These are phyloP conservation scores for Patiria miniata DNA, from an alignment of 35 echinoderm and acorn worm genomes.

Conservation along the genomic window DNA sequence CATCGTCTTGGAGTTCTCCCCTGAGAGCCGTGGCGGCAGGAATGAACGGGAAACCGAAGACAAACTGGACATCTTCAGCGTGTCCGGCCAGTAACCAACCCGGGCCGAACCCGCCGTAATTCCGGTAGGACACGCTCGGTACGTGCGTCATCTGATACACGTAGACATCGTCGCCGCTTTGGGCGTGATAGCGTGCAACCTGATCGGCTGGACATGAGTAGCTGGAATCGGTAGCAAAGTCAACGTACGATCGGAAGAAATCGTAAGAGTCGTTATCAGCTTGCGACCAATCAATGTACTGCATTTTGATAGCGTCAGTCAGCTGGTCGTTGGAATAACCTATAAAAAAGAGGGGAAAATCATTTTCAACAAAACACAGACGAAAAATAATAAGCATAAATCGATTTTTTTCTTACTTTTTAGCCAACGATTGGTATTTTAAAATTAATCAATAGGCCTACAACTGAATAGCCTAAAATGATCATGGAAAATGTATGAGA, in stretches of 20 bases:
- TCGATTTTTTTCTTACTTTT: no score
- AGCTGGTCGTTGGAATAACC: background rate
- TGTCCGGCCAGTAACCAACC: conserved; percentile 56
- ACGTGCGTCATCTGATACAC: conserved; percentile 60
- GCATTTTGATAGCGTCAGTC: conserved; percentile 32
- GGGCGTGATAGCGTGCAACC: conserved; percentile 42
- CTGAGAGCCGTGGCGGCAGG: background rate
- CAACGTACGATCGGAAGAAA: conserved; percentile 57
- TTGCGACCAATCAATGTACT: conserved; percentile 71
- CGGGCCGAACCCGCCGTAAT: background rate
- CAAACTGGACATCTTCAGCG: conserved; percentile 59
- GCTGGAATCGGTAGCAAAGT: conserved; percentile 44
- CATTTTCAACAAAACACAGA: no score
- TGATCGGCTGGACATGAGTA: conserved; percentile 52
- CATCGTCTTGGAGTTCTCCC: conserved; percentile 35
- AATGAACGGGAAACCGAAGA: conserved; percentile 57
- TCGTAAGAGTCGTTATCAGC: conserved; percentile 55
- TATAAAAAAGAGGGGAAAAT: background rate
- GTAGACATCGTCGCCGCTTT: conserved; percentile 42
- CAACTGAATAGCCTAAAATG: no score
- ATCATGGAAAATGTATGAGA: no score
- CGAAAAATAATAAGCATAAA: no score
- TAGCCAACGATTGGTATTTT: no score
- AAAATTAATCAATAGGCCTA: no score
- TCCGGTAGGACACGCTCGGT: background rate